Percentiles rank a stretch among this genome's conserved stretches.
Conservation (phyloP, 2,888 invertebrate genomes). For the Cryptocheilus praepositus region DNA sequence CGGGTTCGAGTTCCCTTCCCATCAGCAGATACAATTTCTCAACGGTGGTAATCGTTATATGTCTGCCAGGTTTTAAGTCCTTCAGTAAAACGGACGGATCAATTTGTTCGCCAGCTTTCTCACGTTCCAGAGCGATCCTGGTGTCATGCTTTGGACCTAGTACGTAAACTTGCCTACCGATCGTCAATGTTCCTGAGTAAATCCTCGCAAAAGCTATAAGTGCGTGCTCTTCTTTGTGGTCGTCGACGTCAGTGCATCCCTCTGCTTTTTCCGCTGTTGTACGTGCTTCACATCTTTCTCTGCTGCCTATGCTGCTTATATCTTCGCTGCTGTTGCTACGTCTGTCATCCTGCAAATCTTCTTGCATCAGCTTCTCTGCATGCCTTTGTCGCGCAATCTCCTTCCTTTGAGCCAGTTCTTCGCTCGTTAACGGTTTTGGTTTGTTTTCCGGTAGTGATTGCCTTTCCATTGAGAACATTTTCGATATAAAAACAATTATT, state of each 20-base stretch:
- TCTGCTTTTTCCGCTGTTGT: no score
- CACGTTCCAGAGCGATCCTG: slow-evolving; percentile 75
- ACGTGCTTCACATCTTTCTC: background rate
- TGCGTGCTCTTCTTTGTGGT: slow-evolving; percentile 76
- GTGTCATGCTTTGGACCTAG: slow-evolving; percentile 94
- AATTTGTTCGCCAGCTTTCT: slow-evolving; percentile 72
- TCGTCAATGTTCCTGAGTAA: slow-evolving; percentile 89
- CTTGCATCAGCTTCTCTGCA: slow-evolving; percentile 75
- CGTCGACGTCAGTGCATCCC: background rate
- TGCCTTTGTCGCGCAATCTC: slow-evolving; percentile 82
- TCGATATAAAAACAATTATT: slow-evolving; percentile 86
- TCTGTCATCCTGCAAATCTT: slow-evolving; percentile 16
- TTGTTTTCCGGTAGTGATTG: slow-evolving; percentile 87
- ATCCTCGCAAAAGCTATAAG: slow-evolving; percentile 95
- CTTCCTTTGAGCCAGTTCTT: slow-evolving; percentile 83
- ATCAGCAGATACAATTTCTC: slow-evolving; percentile 91
- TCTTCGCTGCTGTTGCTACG: slow-evolving; percentile 7
- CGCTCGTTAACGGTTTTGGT: slow-evolving; percentile 84
- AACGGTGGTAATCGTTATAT: slow-evolving; percentile 81
- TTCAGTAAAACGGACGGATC: slow-evolving; percentile 77
- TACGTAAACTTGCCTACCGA: slow-evolving; percentile 87
- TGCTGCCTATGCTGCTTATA: background rate
- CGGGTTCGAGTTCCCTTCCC: slow-evolving; percentile 91
- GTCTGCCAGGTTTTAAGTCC: slow-evolving; percentile 80
- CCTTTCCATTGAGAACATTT: slow-evolving; percentile 92